Conservation (phyloP, 2,888 invertebrate genomes). For the Parnassius apollo region DNA sequence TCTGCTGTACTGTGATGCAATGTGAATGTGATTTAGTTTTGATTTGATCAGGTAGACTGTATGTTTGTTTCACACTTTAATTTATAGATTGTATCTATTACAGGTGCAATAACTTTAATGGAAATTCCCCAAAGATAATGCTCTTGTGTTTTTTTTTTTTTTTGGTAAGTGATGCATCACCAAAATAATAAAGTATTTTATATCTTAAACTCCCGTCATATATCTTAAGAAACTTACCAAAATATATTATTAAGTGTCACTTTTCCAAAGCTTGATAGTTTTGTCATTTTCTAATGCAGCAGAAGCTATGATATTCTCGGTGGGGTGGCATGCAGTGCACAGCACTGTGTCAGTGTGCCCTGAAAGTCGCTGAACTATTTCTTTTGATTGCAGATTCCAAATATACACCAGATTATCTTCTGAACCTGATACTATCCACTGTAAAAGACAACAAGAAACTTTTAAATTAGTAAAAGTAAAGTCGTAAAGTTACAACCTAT, state of each 20-base stretch:
- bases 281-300: conserved; percentile 99
- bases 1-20: too few relatives aligned
- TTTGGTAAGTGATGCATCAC: too few relatives aligned
- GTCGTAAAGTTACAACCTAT: not conserved
- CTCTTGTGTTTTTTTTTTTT: too few relatives aligned
- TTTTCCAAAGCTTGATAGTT: conserved; percentile 99
- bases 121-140: too few relatives aligned
- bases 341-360: conserved; percentile 98
- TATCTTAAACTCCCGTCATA: not conserved
- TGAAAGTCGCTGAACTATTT: conserved; percentile 98
- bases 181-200: too few relatives aligned
- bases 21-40: too few relatives aligned
- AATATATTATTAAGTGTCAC: conserved; percentile 87
- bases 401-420: conserved; percentile 99
- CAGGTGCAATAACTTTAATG: too few relatives aligned
- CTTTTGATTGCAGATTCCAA: conserved; percentile 99
- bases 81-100: too few relatives aligned
- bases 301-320: conserved; percentile 99
- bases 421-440: conserved; percentile 99
- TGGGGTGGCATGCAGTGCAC: conserved; percentile 99
- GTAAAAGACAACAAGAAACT: conserved; percentile 38
- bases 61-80: too few relatives aligned
- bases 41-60: too few relatives aligned
- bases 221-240: conserved; percentile 30
- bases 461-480: not conserved